Evolutionary conservation across 2,113 vertebrate species (phyloP), one percentile per base, ranked within the genome.

Genomic region (Alaudala cheleensis): DNA sequence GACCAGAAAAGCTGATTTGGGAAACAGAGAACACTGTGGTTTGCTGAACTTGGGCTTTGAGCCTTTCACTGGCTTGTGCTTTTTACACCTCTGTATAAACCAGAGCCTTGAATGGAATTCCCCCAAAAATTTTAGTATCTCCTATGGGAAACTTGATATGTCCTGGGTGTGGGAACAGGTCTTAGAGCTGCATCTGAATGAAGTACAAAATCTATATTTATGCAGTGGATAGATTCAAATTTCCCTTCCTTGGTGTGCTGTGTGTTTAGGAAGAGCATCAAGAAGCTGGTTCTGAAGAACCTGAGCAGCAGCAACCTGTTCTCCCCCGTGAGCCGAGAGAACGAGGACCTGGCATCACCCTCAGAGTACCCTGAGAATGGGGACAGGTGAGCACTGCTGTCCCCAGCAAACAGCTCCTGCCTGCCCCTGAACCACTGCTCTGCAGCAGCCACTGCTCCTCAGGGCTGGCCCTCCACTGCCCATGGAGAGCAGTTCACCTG

Each of bases 221-320:
- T 39, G 61, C 24, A 40, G 11, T n/a, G 26, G 5, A 6, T 26
- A 3, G 39, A 39, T 39, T 5, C 47, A 21, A 3, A 28, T 49
- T 20, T 33, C 10, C 60, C 57, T 82, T 67, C 19, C 5, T 25
- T 19, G 72, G 15, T n/a, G 37, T 54, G 60, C 10, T 39, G 9
- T 61, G 29, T 25, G 86, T 62, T 6, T 21, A 99, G 99, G 97
- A 99, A 99, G 90, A 99, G 98, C 96, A 99, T 99, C 92, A 99
- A 99, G 96, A 99, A 99, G 74, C 96, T 99, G 74, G 98, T 99
- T 42, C 96, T 99, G 97, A 99, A 99, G 97, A 99, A 99, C 93
- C 98, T 99, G 53, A 99, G 98, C 92, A 98, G 96, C 62, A 98
- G 98, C 97, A 99, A 93, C 44, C 98, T 99, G 42, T 99, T 99